Evolutionary conservation across 2,113 vertebrate genomes (phyloP), one percentile per base, ranked within the genome.

Genomic region (Polyodon spathula): DNA sequence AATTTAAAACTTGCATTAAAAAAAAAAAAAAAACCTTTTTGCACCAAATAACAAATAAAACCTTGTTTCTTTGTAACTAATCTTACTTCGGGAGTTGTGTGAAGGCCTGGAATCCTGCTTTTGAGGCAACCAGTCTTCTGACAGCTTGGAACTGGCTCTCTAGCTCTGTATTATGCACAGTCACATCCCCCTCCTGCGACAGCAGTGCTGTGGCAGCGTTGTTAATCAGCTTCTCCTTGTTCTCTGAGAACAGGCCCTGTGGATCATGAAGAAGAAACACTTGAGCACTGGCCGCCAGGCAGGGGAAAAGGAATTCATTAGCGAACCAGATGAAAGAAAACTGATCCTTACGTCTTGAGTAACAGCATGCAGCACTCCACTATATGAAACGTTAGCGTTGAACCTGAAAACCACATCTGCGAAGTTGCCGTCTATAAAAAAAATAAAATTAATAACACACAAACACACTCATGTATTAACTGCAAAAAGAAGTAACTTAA

Each of bases 191-290:
- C 62, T 99, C 96, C 68, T 97, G 96, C 6, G 89, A 92, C 6
- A 99, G 72, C 38, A 99, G 81, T 17, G 96, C 93, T 66, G 93
- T 89, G 76, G 97, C 91, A 64, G 95, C 94, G 63, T 97, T 97
- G 86, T 93, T 97, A 72, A 99, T 99, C 73, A 99, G 86, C 70
- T 99, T 99, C 80, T 99, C 96, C 78, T 99, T 99, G 82, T 99
- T 99, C 85, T 99, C 96, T 5, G 96, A 98, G 78, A 99, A 99
- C 17, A 99, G 88, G 62, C 96, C 95, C 96, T 98, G 64, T 50
- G 60, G 59, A 72, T 39, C 68, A 75, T 56, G 8, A 71, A 66
- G 4, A 60, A 4, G 37, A 8, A 44, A 72, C 42, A 14, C 8
- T 17, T 61, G 2, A 43, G n/a, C 16, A 27, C 40, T 17, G 15